phyloP scores from a whole-genome alignment of 2,888 invertebrate genomes.

The Trissolcus japonicus region DNA sequence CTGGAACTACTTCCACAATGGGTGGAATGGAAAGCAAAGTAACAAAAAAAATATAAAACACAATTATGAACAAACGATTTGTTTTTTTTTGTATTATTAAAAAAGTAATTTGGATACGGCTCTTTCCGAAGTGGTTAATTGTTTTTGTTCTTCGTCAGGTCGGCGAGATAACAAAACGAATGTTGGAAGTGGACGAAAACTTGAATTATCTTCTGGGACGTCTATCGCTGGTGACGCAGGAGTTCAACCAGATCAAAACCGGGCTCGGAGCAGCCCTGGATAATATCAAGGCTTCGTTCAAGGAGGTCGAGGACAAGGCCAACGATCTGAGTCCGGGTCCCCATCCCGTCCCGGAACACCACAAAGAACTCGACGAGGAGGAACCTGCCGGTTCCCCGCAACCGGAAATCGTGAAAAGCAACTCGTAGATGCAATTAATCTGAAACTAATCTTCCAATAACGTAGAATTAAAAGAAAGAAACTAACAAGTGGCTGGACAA shows the following conservation, averaged over 20 bases:
- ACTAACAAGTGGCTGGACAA: no score
- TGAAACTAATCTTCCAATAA: not conserved
- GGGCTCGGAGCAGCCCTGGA: constrained; percentile 86
- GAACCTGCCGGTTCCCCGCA: constrained; percentile 17
- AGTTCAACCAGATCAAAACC: constrained; percentile 88
- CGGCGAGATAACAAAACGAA: constrained; percentile 84
- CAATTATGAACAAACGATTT: no score
- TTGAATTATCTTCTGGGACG: constrained; percentile 89
- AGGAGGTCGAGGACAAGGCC: constrained; percentile 79
- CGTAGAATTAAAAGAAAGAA: not conserved
- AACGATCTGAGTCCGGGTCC: constrained; percentile 75
- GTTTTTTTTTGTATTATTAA: no score
- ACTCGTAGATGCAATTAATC: not conserved
- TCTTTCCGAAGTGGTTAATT: no score
- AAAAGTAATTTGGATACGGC: no score
- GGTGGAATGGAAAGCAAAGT: constrained; percentile 87
- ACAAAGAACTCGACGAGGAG: constrained; percentile 65
- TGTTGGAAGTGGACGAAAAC: constrained; percentile 87
- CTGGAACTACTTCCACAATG: constrained; percentile 86
- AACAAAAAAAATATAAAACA: no score
- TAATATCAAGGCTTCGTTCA: constrained; percentile 82
- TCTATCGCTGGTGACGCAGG: constrained; percentile 87
- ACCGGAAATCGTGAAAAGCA: constrained; percentile 44
- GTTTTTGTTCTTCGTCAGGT: no score
- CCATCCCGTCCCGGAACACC: constrained; percentile 74